These are phyloP conservation scores for Uropetala carovei DNA, from an alignment of 2,888 invertebrate species.

Conservation along the genomic window DNA sequence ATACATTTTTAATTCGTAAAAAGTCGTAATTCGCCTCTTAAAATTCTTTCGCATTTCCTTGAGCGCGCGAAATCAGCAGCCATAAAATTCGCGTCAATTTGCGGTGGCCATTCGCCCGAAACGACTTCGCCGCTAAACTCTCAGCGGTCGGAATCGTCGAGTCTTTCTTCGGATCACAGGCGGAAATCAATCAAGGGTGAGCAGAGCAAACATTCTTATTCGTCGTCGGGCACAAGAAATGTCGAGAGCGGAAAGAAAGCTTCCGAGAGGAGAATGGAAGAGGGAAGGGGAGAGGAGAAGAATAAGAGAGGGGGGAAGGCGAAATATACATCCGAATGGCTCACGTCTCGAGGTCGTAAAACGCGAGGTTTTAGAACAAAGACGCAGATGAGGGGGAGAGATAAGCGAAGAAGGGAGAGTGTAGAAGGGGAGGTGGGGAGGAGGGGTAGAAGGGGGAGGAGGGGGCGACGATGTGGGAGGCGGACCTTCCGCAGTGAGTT, in stretches of 20 bases:
- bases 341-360: neutral
- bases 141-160: neutral
- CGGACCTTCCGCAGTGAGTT: constrained; percentile 10
- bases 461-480: neutral
- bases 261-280: neutral
- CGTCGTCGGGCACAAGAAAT: neutral
- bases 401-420: neutral
- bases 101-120: too few species aligned
- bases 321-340: neutral
- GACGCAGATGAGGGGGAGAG: neutral
- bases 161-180: neutral
- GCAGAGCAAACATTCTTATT: neutral
- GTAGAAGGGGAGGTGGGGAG: neutral
- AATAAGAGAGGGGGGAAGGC: neutral
- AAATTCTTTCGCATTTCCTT: too few species aligned
- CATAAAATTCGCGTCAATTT: too few species aligned
- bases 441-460: neutral
- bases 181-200: neutral
- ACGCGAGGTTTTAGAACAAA: too few species aligned
- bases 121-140: too few species aligned
- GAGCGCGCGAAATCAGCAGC: too few species aligned
- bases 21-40: too few species aligned
- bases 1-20: too few species aligned
- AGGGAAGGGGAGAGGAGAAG: neutral
- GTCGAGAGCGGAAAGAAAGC: neutral